Conservation (phyloP, 92 coral and sea anemone genomes). For the Epizoanthus ramosus region DNA sequence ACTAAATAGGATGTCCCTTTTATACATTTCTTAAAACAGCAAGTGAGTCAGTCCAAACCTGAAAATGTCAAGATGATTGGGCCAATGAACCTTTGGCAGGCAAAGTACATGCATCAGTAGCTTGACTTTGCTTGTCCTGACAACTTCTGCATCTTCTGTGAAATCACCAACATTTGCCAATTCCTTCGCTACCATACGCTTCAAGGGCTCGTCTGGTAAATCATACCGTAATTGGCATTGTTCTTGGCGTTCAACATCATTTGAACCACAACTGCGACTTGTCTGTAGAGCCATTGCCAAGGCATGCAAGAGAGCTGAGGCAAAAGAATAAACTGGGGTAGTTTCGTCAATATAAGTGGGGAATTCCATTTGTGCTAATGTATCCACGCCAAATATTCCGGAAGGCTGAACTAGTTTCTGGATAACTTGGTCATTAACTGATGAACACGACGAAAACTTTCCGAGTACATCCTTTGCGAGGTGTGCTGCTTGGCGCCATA, state of each 20-base stretch:
- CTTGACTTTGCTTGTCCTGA: too few species aligned
- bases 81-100: too few species aligned
- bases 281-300: constrained; percentile 2
- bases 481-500: background rate
- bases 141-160: too few species aligned
- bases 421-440: background rate
- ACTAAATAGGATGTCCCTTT: too few species aligned
- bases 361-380: background rate
- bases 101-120: too few species aligned
- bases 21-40: too few species aligned
- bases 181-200: too few species aligned
- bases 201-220: background rate
- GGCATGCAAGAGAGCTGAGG: background rate
- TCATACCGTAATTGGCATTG: background rate
- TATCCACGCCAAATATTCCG: background rate
- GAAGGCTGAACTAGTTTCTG: background rate
- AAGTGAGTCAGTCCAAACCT: too few species aligned
- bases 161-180: too few species aligned
- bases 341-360: background rate
- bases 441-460: background rate
- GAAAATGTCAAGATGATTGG: too few species aligned
- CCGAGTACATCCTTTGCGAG: background rate
- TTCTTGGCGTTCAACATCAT: background rate
- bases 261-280: background rate
- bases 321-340: background rate